Conservation (phyloP, 92 coral and sea anemone species). For the Parazoanthus swiftii region DNA sequence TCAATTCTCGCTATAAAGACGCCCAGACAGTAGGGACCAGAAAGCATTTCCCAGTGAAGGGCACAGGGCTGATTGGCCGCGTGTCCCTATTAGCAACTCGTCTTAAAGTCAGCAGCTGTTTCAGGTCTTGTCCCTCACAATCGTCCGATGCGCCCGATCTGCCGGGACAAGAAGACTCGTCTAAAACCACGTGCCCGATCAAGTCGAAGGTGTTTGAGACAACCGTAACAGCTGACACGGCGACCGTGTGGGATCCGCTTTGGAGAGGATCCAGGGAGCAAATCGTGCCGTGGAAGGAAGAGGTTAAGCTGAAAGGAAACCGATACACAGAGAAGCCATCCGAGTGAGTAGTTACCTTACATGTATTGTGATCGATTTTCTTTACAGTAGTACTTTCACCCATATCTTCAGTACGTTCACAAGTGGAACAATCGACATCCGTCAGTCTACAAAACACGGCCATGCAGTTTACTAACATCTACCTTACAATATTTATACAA, state of each 20-base stretch:
- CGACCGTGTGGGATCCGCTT: conserved; percentile 7
- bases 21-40: not conserved
- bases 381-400: too few species aligned
- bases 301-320: not conserved
- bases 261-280: not conserved
- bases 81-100: conserved; percentile 11
- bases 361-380: too few species aligned
- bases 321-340: not conserved
- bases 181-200: not conserved
- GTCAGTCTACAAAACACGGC: too few species aligned
- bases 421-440: too few species aligned
- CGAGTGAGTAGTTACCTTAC: not conserved
- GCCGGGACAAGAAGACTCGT: not conserved
- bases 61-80: not conserved
- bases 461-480: too few species aligned
- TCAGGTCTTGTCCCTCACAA: conserved; percentile 2
- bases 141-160: not conserved
- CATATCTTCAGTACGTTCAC: too few species aligned
- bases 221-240: not conserved
- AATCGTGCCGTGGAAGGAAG: not conserved
- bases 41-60: not conserved
- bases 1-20: not conserved
- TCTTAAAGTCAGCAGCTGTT: conserved; percentile 1
- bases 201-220: not conserved
- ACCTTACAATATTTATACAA: too few species aligned